Base-by-base conservation (phyloP, 2,797 vertebrate genomes). In the Parotocinclus haroldoi region DNA sequence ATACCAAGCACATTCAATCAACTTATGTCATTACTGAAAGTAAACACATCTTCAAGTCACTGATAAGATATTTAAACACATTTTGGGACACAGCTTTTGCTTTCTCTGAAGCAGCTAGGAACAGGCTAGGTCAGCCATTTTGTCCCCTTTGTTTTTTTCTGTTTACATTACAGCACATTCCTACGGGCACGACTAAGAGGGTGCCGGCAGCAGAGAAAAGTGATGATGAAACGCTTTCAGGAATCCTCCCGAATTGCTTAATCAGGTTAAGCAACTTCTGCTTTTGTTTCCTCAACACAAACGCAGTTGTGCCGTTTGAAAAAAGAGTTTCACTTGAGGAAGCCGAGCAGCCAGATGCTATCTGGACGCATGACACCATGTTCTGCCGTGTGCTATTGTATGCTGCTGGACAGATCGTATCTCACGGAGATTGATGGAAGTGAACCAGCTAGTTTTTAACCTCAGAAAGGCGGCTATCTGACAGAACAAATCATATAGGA, bases 211-310 rank as follows among this genome's bases (percentile, higher is more conserved):
- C 13, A 66, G 61, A 66, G 55, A 69, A 63, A 19, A 53, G 13
- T 72, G 57, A 72, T 72, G 70, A 68, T 56, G 58, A 66, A 68
- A 72, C 40, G 18, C 10, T 66, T 64, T 66, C 55, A 61, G 71
- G 63, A 52, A 68, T 61, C 64, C 67, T 76, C 61, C 54, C 13
- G 4, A 53, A 66, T 76, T 80, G 70, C 65, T 7, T 77, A 67
- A 68, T 72, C 77, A 66, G 54, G 37, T 48, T 17, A 62, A 77
- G 73, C 76, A 76, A 74, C 63, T 82, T 76, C 69, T 74, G 75
- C 76, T 78, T 79, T 74, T 73, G 75, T 78, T 70, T 74, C 77
- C 66, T 65, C 67, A 69, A 72, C 72, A 60, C 14, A 82, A 75
- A 76, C 61, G 57, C 69, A 63, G 76, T 62, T 66, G 63, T 14